phyloP scores from a whole-genome alignment of 2,797 vertebrate species.

The Leptodactylus fallax region DNA sequence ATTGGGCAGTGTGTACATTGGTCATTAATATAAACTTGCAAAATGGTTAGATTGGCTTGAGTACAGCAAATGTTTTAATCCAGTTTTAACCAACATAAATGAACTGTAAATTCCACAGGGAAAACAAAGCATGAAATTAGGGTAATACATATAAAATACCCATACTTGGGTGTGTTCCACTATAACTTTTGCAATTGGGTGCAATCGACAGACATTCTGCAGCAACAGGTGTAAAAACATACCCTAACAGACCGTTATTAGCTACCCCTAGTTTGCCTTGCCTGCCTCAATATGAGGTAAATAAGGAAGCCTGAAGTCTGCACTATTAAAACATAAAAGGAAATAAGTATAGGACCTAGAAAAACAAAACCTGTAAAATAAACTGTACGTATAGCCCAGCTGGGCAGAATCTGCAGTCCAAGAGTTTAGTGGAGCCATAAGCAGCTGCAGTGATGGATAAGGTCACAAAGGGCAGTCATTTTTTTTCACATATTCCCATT shows the following conservation, averaged over 20 bases:
- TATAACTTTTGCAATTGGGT: conserved; percentile 1
- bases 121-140: conserved; percentile 31
- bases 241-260: conserved; percentile 47
- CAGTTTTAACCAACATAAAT: conserved; percentile 43
- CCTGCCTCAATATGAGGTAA: conserved; percentile 63
- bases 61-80: conserved; percentile 29
- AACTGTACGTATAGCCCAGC: background rate
- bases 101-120: background rate
- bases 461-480: conserved; percentile 83
- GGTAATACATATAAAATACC: conserved; percentile 45
- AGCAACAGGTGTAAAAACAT: conserved; percentile 50
- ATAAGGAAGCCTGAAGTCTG: conserved; percentile 61
- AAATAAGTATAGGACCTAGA: conserved; percentile 68
- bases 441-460: conserved; percentile 67
- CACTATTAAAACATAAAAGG: conserved; percentile 70
- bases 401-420: conserved; percentile 29
- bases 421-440: conserved; percentile 1
- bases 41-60: background rate
- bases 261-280: conserved; percentile 46
- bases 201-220: conserved; percentile 13
- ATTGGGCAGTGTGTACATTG: background rate
- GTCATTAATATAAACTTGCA: background rate
- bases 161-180: background rate
- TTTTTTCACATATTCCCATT: conserved; percentile 71
- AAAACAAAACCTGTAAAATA: conserved; percentile 27